Conservation (phyloP, 2,113 vertebrate genomes). For the Diadophis punctatus region DNA sequence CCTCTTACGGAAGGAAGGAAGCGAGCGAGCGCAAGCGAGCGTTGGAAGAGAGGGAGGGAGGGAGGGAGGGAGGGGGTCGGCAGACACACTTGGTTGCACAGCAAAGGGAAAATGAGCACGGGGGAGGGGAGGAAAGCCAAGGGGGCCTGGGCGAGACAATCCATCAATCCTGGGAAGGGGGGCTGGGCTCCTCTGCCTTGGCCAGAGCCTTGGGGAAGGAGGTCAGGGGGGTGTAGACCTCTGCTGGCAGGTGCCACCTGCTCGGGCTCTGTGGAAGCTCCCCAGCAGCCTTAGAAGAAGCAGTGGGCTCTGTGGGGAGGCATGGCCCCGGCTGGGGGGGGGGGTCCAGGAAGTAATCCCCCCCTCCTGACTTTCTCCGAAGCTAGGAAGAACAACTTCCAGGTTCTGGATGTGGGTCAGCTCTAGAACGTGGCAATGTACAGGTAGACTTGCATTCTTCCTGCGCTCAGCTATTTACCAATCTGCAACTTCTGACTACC, state of each 20-base stretch:
- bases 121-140: neutral
- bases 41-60: slow-evolving; percentile 29
- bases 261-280: neutral
- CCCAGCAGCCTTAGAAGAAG: no score
- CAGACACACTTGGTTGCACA: neutral
- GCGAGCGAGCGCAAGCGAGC: neutral
- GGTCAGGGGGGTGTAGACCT: slow-evolving; percentile 6
- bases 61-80: slow-evolving; percentile 35
- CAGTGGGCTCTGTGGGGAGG: neutral
- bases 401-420: neutral
- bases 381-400: neutral
- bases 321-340: neutral
- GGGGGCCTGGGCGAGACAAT: slow-evolving; percentile 48
- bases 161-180: slow-evolving; percentile 56
- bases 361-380: neutral
- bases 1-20: slow-evolving; percentile 52
- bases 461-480: neutral
- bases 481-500: neutral
- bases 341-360: no score
- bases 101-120: slow-evolving; percentile 6
- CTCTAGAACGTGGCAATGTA: neutral
- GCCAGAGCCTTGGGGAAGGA: neutral
- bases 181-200: slow-evolving; percentile 41
- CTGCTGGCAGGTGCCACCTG: neutral
- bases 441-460: neutral